Percentiles rank a stretch among this genome's conserved stretches.
Evolutionary conservation across 1,140 invertebrate genomes (phyloP).

Genomic region (Drosophila triauraria): DNA sequence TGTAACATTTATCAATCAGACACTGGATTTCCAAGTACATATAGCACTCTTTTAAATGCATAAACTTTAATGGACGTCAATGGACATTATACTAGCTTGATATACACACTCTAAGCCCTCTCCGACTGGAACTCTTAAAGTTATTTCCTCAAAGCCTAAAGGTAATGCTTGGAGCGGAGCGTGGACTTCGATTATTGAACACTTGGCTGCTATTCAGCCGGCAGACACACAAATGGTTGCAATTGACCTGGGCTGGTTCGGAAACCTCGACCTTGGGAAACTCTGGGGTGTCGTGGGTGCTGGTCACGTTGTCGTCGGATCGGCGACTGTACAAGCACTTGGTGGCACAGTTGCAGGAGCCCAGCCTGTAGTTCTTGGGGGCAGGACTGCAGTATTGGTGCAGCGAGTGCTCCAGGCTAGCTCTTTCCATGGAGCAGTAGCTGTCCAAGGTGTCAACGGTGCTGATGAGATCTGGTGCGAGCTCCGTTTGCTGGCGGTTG

Average conservation of each 20-base stretch:
- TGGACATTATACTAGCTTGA: slow-evolving; percentile 11
- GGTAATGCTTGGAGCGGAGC: slow-evolving; percentile 76
- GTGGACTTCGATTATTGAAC: slow-evolving; percentile 64
- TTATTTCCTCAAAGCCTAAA: slow-evolving; percentile 57
- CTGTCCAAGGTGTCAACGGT: slow-evolving; percentile 63
- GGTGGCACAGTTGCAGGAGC: slow-evolving; percentile 72
- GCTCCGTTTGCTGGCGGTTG: slow-evolving; percentile 68
- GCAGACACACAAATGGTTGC: slow-evolving; percentile 73
- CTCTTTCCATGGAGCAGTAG: slow-evolving; percentile 33
- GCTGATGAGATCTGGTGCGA: slow-evolving; percentile 74
- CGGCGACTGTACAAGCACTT: slow-evolving; percentile 75
- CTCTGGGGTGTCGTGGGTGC: slow-evolving; percentile 18
- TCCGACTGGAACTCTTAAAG: slow-evolving; percentile 5
- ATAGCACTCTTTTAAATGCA: slow-evolving; percentile 2
- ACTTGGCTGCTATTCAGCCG: slow-evolving; percentile 64
- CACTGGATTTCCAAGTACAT: neutral
- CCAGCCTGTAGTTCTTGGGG: slow-evolving; percentile 19
- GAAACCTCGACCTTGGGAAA: slow-evolving; percentile 28
- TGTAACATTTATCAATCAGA: slow-evolving; percentile 2
- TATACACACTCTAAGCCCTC: neutral
- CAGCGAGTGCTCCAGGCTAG: slow-evolving; percentile 20
- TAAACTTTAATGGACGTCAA: slow-evolving; percentile 19
- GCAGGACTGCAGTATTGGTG: slow-evolving; percentile 26
- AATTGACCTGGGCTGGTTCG: slow-evolving; percentile 56
- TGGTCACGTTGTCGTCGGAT: slow-evolving; percentile 76